Base-by-base conservation (phyloP, 1,140 invertebrate genomes). In the Drosophila orosa region DNA sequence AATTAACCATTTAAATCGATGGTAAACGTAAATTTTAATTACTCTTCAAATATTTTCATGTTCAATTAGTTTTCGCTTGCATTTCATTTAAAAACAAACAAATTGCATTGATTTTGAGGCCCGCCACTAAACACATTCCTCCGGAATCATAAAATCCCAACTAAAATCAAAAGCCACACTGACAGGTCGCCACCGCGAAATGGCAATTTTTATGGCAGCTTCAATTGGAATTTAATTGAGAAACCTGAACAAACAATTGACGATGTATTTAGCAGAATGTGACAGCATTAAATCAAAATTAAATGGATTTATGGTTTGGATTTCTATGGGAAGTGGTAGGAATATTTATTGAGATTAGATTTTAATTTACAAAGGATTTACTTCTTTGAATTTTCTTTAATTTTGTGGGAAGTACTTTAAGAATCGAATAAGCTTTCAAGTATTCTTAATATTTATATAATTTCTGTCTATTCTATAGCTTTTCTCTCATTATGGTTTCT, bases 151-250 rank as follows among this genome's bases (percentile, higher is more conserved):
- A 10, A 24, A 15, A 27, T 13, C 2, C 5, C 12, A 4, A 52
- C 50, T 52, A 15, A 29, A 48, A 25, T 39, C 44, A 37, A 40
- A 62, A 27, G 24, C 48, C 31, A 55, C 12, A 29, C 15, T 37
- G 39, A 45, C 31, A 54, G 37, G 44, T 29, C n/a, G 9, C 15
- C 19, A n/a, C 31, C 40, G 19, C 39, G 54, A 87, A 86, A 39
- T 61, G 55, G 50, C 78, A 78, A 55, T 87, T 82, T 71, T 69
- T 59, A 79, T 82, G 37, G 66, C 62, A 57, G 66, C 58, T 39
- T 48, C 74, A 89, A 87, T 87, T 80, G 72, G 63, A 74, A 78
- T 89, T 78, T 89, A 89, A 87, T 89, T 83, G 76, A 79, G 67
- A 79, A 77, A 37, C 44, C 60, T 57, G 10, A 39, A 29, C 29